A percentile compares a stretch with the other conserved stretches of the same genome.
Evolutionary conservation across 2,888 invertebrate species (phyloP).

Genomic region (Noctua pronuba): DNA sequence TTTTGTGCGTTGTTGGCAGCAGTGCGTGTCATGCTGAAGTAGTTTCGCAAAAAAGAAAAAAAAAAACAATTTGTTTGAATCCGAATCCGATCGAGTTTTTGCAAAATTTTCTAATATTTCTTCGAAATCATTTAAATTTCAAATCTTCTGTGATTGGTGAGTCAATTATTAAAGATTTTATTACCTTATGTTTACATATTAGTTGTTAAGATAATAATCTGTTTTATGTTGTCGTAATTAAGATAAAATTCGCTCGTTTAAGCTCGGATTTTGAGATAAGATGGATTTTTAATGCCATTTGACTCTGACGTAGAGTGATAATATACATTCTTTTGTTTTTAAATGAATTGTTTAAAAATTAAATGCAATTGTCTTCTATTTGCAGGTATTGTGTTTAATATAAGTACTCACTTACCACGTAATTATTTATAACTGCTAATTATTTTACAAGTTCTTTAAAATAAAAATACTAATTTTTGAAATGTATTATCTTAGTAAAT

Average conservation of each 20-base stretch:
- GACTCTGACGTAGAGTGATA: conserved; percentile 15
- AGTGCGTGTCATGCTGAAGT: conserved; percentile 38
- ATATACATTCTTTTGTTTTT: conserved; percentile 30
- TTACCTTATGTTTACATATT: conserved; percentile 33
- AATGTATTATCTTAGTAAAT: too few relatives aligned
- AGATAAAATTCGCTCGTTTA: conserved; percentile 6
- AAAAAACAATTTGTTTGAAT: not conserved
- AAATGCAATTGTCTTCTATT: not conserved
- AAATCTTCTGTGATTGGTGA: conserved; percentile 19
- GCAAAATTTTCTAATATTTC: too few relatives aligned
- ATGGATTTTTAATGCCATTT: not conserved
- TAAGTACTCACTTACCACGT: not conserved
- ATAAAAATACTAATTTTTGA: too few relatives aligned
- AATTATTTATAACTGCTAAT: not conserved
- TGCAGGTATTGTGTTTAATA: not conserved
- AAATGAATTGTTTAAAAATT: not conserved
- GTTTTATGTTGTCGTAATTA: conserved; percentile 13
- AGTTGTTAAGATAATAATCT: conserved; percentile 20
- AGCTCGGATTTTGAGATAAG: conserved; percentile 24
- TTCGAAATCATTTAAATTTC: not conserved
- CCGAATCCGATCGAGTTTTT: not conserved
- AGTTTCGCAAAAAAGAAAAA: not conserved
- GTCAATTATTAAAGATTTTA: conserved; percentile 11
- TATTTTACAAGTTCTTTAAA: not conserved
- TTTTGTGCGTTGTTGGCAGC: conserved; percentile 52